Conservation (phyloP, 2,113 vertebrate species). For the Athene noctua region DNA sequence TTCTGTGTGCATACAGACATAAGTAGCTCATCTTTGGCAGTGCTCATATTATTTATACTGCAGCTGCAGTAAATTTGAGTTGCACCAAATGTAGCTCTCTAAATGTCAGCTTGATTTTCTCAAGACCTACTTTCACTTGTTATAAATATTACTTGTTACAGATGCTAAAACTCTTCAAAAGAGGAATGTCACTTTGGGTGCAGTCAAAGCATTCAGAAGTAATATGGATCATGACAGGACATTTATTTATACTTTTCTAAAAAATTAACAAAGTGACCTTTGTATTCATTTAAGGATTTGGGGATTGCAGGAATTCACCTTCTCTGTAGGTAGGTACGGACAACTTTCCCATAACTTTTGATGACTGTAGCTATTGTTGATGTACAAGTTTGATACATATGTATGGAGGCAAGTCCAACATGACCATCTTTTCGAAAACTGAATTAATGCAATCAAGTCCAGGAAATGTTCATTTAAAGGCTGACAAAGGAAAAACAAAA, state of each 20-base stretch:
- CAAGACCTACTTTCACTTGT: constrained; percentile 31
- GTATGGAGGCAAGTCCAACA: background rate
- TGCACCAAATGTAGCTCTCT: constrained; percentile 43
- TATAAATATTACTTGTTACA: constrained; percentile 38
- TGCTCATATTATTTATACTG: constrained; percentile 37
- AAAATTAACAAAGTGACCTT: background rate
- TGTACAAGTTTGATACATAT: background rate
- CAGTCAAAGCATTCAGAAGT: background rate
- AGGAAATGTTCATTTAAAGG: background rate
- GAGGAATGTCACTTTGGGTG: background rate
- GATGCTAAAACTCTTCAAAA: constrained; percentile 31
- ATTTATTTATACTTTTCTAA: background rate
- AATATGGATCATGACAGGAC: background rate
- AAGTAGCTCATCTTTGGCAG: constrained; percentile 43
- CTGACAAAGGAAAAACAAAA: background rate
- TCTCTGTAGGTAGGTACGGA: background rate
- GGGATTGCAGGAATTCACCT: background rate
- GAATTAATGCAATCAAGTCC: background rate
- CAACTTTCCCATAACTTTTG: background rate
- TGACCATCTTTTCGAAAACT: background rate
- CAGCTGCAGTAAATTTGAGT: constrained; percentile 51
- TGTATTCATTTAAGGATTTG: background rate
- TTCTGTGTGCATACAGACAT: constrained; percentile 16
- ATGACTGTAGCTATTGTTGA: background rate
- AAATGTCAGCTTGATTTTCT: constrained; percentile 59